Base-by-base conservation (phyloP, 2,113 vertebrate species). In the Burhinus bistriatus region DNA sequence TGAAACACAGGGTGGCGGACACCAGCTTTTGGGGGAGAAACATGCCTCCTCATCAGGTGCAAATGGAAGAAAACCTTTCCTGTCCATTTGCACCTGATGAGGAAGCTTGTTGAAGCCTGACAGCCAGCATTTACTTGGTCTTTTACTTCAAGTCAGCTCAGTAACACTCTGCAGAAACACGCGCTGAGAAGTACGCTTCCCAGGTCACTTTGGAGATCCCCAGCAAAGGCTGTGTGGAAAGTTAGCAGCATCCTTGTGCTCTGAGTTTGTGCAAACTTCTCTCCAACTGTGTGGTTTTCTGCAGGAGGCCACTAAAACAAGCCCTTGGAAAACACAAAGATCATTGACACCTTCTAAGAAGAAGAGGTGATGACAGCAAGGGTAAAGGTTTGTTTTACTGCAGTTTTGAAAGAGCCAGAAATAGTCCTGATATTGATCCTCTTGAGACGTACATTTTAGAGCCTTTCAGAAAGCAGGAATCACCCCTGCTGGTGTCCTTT, bases 11-110 rank as follows among this genome's bases (percentile, higher is more conserved):
- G 26, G 89, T 29, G 54, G 83, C 6, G 34, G 84, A 92, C 55
- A 89, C 36, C 87, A 92, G 92, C 89, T 98, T 96, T 77, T 93
- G 57, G 55, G 42, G 89, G 51, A 66, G 47, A 83, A 95, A 97
- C 93, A 95, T 87, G 90, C 36, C 66, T 97, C 69, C 76, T 94
- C 91, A 66, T 92, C 93, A 94, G 95, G 96, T 96, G 97, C 64
- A 95, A 97, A 96, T 95, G 97, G 97, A 97, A 89, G 77, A 79
- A 93, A 92, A 85, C 30, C 72, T 89, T 80, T 91, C 68, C 90
- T 83, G 52, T 94, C 97, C 98, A 97, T 97, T 98, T 93, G 62
- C 96, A 97, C 97, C 93, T 97, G 96, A 90, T 87, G 79, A 80
- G 47, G 84, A 94, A 95, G 79, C 89, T 87, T 94, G 76, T 93